Base-by-base conservation (phyloP, 1,140 invertebrate genomes). In the Harlomillsia oculata region DNA sequence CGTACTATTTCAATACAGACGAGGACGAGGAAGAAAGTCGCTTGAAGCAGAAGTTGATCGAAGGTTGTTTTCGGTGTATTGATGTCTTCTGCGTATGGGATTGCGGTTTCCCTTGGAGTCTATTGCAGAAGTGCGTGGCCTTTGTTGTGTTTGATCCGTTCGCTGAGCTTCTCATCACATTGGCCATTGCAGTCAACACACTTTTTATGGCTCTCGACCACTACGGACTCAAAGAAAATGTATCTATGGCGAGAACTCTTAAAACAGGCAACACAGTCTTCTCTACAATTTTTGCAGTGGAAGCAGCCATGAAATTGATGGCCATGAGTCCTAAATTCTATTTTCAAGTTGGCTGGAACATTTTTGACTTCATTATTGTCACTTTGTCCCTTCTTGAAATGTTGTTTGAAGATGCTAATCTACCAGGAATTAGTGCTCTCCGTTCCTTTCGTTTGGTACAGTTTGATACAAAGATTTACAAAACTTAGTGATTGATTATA, bases 341-440 rank as follows among this genome's bases (percentile, higher is more conserved):
- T 75, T 96, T 99, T 78, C 89, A 94, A 81, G 93, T 96, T 73
- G 90, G 91, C 52, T 97, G 93, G 93, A 99, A 98, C 72, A 92
- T 95, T 66, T 99, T 99, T 75, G 94, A 99, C 77, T 95, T 96
- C 72, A 87, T 97, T 67, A 97, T 98, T 72, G 94, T 99, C 66
- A 82, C 88, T 29, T 80, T 99, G 59, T 97, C 94, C 61, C 76
- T 98, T 53, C 74, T 97, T 62, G 95, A 98, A 74, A 77, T 97
- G 66, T 84, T 86, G 60, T 77, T 97, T 40, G 89, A 92, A 75
- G 89, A 87, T 59, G 88, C 96, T 62, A 85, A 56, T 34, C 36
- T 65, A 16, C 64, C 64, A 18, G 64, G 64, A 34, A 65, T 97
- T 93, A 59, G 93, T 97, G 45, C 85, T 23, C 45, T 98, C 65